Percentiles rank a stretch among this genome's conserved stretches.
Conservation (phyloP, 30 jellyfish, hydroid and myxozoan species). For the Thelohanellus kitauei region DNA sequence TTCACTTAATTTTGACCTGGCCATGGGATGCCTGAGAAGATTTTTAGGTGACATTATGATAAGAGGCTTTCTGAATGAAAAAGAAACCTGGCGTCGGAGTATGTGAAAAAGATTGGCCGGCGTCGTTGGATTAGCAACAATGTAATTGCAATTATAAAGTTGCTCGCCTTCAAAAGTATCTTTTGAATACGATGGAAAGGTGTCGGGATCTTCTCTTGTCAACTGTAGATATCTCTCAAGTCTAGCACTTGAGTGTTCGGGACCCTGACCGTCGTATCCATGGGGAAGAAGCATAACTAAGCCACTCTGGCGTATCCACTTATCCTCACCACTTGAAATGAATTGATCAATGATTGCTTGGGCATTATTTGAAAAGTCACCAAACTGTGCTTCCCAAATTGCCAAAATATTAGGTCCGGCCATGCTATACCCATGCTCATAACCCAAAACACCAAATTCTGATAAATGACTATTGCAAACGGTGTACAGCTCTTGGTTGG, state of each 20-base stretch:
- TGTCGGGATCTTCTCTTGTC: slow-evolving; percentile 74
- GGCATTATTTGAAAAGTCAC: slow-evolving; percentile 91
- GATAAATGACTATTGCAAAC: slow-evolving; percentile 87
- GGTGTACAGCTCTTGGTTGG: slow-evolving; percentile 43
- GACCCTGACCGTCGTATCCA: slow-evolving; percentile 99
- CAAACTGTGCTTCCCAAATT: slow-evolving; percentile 98
- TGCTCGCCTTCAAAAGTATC: too few relatives aligned
- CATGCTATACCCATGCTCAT: slow-evolving; percentile 96
- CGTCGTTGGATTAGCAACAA: slow-evolving; percentile 87
- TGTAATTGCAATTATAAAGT: too few relatives aligned
- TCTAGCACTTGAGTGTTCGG: slow-evolving; percentile 97
- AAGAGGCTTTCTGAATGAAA: slow-evolving; percentile 81
- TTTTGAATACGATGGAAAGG: too few relatives aligned
- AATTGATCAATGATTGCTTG: slow-evolving; percentile 93
- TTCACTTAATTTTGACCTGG: slow-evolving; percentile 43
- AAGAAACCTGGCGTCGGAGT: slow-evolving; percentile 38
- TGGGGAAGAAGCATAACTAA: slow-evolving; percentile 75
- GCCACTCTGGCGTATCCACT: slow-evolving; percentile 95
- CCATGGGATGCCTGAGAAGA: slow-evolving; percentile 37
- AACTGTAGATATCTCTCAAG: slow-evolving; percentile 64
- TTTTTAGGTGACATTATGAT: slow-evolving; percentile 74
- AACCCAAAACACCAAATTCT: slow-evolving; percentile 92
- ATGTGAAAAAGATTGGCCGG: slow-evolving; percentile 88
- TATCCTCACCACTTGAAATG: slow-evolving; percentile 82
- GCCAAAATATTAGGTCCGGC: slow-evolving; percentile 54